A percentile compares a stretch with the other conserved stretches of the same genome.
phyloP scores from a whole-genome alignment of 2,888 invertebrate genomes.

The Cheiracanthium punctorium region DNA sequence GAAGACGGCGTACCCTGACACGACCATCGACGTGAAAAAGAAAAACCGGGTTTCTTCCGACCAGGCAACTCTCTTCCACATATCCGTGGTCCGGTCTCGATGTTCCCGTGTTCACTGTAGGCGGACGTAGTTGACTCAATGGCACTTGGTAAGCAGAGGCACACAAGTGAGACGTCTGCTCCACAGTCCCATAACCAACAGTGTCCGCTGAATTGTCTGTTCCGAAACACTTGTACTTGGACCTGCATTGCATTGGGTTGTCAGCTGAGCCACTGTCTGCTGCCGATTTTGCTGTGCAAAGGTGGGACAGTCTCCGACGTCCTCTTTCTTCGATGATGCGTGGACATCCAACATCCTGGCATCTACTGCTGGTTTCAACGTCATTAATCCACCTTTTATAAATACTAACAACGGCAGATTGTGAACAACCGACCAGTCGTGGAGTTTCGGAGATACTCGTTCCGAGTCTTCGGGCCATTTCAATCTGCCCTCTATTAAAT shows the following conservation, averaged over 20 bases:
- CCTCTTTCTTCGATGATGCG: not conserved
- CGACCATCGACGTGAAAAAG: not conserved
- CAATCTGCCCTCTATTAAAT: no score
- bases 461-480: no score
- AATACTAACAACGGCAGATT: no score
- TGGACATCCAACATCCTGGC: not conserved
- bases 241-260: slow-evolving; percentile 11
- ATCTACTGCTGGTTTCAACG: not conserved
- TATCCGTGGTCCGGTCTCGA: no score
- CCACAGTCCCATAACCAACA: no score
- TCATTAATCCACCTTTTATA: slow-evolving; percentile 1
- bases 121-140: no score
- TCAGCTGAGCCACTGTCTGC: slow-evolving; percentile 23
- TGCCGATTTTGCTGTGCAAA: not conserved
- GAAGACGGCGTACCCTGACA: not conserved
- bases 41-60: not conserved
- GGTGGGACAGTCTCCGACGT: not conserved
- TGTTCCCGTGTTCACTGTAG: no score
- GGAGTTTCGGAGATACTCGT: no score
- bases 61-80: not conserved
- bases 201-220: slow-evolving; percentile 18
- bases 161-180: no score
- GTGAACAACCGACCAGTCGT: no score
- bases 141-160: no score
- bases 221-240: not conserved